Evolutionary conservation across 1,140 invertebrate genomes (phyloP).

Genomic region (Papilio polytes): DNA sequence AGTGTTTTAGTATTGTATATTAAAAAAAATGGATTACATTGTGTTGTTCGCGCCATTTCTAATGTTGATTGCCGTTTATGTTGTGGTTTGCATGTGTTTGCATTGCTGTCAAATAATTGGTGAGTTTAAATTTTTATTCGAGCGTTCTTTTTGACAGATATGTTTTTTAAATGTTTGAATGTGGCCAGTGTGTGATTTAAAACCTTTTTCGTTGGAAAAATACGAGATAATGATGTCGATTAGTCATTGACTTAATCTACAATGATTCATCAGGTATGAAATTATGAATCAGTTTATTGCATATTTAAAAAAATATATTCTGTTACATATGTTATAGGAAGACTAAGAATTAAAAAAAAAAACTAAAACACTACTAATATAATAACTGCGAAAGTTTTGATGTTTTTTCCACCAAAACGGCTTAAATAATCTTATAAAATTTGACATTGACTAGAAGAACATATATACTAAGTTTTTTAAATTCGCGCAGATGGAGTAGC

Average conservation of each 20-base stretch:
- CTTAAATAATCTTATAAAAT: no score
- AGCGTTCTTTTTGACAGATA: background rate
- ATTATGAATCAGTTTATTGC: conserved; percentile 5
- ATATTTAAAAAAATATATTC: background rate
- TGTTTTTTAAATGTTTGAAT: background rate
- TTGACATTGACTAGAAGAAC: no score
- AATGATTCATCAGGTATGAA: background rate
- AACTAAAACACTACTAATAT: no score
- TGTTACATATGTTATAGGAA: background rate
- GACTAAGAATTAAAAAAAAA: no score
- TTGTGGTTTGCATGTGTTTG: conserved; percentile 58
- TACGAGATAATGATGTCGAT: background rate
- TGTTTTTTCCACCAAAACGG: no score
- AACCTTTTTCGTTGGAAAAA: conserved; percentile 7
- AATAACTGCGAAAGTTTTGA: no score
- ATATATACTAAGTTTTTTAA: no score
- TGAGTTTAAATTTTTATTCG: conserved; percentile 49
- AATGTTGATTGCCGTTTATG: conserved; percentile 56
- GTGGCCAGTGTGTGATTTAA: background rate
- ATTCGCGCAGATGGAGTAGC: no score
- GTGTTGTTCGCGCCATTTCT: conserved; percentile 63
- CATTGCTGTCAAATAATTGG: conserved; percentile 61
- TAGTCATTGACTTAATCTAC: background rate
- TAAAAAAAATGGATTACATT: conserved; percentile 59
- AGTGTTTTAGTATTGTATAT: conserved; percentile 21